phyloP scores from a whole-genome alignment of 30 jellyfish, hydroid and myxozoan species.

The Catostylus mosaicus region DNA sequence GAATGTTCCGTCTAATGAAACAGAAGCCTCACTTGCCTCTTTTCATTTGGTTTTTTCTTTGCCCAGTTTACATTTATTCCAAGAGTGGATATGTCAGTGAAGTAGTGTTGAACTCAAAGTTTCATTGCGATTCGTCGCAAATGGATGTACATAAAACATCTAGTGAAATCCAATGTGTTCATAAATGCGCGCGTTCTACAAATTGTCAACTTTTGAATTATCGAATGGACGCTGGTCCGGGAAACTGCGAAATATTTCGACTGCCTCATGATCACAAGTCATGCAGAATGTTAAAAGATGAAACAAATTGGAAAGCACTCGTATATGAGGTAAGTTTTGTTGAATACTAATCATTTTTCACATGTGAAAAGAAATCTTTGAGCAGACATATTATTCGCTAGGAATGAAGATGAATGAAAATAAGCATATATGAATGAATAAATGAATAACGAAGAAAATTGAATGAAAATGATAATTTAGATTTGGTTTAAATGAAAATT shows the following conservation, averaged over 20 bases:
- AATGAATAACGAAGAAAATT: too few relatives aligned
- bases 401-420: too few relatives aligned
- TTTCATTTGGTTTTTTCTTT: too few relatives aligned
- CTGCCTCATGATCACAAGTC: slow-evolving; percentile 14
- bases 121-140: slow-evolving; percentile 18
- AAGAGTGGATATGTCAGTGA: slow-evolving; percentile 6
- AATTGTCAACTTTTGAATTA: slow-evolving; percentile 28
- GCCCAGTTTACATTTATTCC: neutral
- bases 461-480: too few relatives aligned
- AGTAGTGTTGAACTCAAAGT: neutral
- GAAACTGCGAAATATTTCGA: slow-evolving; percentile 19
- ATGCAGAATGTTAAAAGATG: slow-evolving; percentile 8
- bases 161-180: slow-evolving; percentile 40
- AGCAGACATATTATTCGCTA: too few relatives aligned
- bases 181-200: slow-evolving; percentile 3
- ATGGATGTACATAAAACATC: neutral
- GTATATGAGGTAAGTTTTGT: slow-evolving; percentile 19
- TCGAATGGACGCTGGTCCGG: neutral
- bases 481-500: too few relatives aligned
- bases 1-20: neutral
- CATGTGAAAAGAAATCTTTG: too few relatives aligned
- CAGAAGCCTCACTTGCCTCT: too few relatives aligned
- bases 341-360: too few relatives aligned
- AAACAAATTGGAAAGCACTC: slow-evolving; percentile 23
- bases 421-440: too few relatives aligned